Evolutionary conservation across 2,888 invertebrate genomes (phyloP).

Genomic region (Drosophila ustulata): DNA sequence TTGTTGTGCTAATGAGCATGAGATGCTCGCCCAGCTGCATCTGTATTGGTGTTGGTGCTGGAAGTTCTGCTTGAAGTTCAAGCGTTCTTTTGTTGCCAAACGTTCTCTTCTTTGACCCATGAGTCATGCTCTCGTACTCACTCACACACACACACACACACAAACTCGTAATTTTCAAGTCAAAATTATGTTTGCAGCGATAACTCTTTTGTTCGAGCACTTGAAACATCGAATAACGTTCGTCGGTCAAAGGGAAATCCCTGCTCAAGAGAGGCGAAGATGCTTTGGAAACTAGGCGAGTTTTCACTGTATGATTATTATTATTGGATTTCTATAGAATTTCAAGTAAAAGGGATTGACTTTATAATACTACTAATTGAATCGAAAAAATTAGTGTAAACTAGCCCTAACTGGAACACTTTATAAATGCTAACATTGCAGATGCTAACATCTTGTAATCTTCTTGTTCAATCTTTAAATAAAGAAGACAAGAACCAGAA

Average conservation of each 20-base stretch:
- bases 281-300: no score
- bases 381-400: no score
- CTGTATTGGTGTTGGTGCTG: constrained; percentile 44
- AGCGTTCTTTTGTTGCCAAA: constrained; percentile 24
- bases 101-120: constrained; percentile 49
- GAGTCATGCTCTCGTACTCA: constrained; percentile 43
- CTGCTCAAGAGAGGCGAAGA: no score
- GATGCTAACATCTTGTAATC: no score
- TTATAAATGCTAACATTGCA: no score
- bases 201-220: neutral
- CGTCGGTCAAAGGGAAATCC: neutral
- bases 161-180: constrained; percentile 4
- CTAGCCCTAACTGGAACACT: no score
- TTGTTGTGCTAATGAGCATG: constrained; percentile 30
- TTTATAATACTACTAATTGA: no score
- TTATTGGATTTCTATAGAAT: no score
- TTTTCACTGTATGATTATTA: no score
- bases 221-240: neutral
- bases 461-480: no score
- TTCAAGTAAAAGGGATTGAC: no score
- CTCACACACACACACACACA: constrained; percentile 10
- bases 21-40: constrained; percentile 20
- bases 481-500: no score
- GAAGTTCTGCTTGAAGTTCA: constrained; percentile 35
- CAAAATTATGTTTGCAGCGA: constrained; percentile 10